Evolutionary conservation across 2,888 invertebrate species (phyloP), one percentile per base, ranked within the genome.

Genomic region (Orchesellides sinensis): DNA sequence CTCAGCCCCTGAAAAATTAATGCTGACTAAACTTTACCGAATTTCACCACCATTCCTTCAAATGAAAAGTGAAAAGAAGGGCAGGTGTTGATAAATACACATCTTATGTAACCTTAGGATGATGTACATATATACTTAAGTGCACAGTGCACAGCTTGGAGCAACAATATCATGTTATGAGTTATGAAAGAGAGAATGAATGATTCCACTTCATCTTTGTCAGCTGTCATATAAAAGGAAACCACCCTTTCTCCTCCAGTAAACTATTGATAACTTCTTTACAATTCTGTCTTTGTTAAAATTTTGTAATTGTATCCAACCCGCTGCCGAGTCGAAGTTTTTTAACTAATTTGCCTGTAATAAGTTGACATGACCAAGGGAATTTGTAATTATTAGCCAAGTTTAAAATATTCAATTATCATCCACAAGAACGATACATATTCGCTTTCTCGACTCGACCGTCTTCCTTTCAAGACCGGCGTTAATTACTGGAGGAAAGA

Each of bases 381-480:
- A 75, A 75, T 75, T 54, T 75, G 66, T 66, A 49, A 66, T 56
- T 75, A 75, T 75, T 75, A 75, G 75, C 56, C 56, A 75, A 75
- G 40, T 75, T 66, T 75, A 66, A 75, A 75, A 66, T 75, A 75
- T 75, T 74, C 66, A 66, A 75, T 75, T 75, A 75, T 40, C 54
- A 66, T 63, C 27, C 63, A 3, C 21, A 14, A n/a, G n/a, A 6
- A 35, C 54, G 52, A 61, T 32, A 61, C 61, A 35, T 32, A 61
- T 32, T 21, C 29, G 32, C 61, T 65, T 75, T 73, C 47, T 47
- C 8, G n/a, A n/a, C n/a, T 56, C 56, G 32, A n/a, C n/a, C n/a
- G 74, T 54, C 66, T 35, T 12, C 75, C 56, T 65, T 65, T 75
- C 65, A 75, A 56, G 40, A 56, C 61, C 19, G 66, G 54, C 75